Conservation (phyloP, 2,113 vertebrate species). For the Taxidea taxus region DNA sequence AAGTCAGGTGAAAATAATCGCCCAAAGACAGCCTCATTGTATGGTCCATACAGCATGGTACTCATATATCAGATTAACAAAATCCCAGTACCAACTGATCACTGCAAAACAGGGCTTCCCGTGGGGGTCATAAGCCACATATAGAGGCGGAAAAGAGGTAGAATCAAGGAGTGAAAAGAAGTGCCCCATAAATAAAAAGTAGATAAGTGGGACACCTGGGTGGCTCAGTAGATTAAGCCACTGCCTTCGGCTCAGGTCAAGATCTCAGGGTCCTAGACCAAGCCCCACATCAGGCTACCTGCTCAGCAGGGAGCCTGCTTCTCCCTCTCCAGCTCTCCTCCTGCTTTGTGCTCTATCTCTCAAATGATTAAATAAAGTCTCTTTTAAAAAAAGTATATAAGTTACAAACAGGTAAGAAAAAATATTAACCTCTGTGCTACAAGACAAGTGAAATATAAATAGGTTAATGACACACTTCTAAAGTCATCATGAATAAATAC, state of each 20-base stretch:
- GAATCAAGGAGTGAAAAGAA: not conserved
- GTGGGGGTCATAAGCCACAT: not conserved
- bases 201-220: not conserved
- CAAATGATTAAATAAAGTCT: not conserved
- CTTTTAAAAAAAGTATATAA: not conserved
- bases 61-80: not conserved
- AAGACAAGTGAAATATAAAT: not conserved
- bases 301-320: too few relatives aligned
- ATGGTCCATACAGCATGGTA: rapidly evolving
- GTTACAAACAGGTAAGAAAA: not conserved
- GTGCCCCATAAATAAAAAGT: not conserved
- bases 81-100: not conserved
- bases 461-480: not conserved
- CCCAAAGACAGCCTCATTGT: not conserved
- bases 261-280: not conserved
- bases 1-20: too few relatives aligned
- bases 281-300: not conserved
- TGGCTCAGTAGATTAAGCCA: not conserved
- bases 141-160: not conserved
- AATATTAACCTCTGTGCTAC: not conserved
- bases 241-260: not conserved
- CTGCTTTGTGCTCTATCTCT: not conserved
- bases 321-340: not conserved
- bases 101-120: rapidly evolving
- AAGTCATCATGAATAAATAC: not conserved